These are phyloP conservation scores for Notospermus geniculatus DNA, from an alignment of 1,140 invertebrate genomes.

Conservation along the genomic window DNA sequence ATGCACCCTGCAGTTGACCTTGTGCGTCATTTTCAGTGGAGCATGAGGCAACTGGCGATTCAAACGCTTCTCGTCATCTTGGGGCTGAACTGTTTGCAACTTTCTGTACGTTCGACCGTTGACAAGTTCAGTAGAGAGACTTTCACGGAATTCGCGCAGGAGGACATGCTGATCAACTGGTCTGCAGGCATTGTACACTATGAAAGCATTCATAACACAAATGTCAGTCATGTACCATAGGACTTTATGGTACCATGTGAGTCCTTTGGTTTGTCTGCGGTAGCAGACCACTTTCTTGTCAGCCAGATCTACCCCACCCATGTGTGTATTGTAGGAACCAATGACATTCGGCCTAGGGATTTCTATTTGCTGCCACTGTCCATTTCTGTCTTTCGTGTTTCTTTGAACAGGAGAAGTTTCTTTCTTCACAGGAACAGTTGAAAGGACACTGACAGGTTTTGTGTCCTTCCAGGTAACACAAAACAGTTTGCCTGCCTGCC, in stretches of 20 bases:
- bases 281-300: neutral
- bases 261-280: neutral
- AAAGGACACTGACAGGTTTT: neutral
- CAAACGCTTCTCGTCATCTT: too few species aligned
- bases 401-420: neutral
- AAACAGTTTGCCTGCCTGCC: neutral
- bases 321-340: neutral
- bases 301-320: neutral
- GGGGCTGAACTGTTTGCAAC: too few species aligned
- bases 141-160: neutral
- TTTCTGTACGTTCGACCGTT: neutral
- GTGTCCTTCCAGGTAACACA: slow-evolving; percentile 6
- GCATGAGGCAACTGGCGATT: too few species aligned
- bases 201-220: neutral
- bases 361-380: neutral
- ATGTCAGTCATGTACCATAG: slow-evolving; percentile 1
- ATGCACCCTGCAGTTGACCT: neutral
- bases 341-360: neutral
- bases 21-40: too few species aligned
- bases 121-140: neutral
- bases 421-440: neutral
- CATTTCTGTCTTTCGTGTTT: slow-evolving; percentile 1
- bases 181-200: neutral
- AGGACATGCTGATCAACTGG: neutral
- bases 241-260: neutral